A percentile compares a stretch with the other conserved stretches of the same genome.
Conservation (phyloP, 2,888 invertebrate species). For the Cheilosia pagana region DNA sequence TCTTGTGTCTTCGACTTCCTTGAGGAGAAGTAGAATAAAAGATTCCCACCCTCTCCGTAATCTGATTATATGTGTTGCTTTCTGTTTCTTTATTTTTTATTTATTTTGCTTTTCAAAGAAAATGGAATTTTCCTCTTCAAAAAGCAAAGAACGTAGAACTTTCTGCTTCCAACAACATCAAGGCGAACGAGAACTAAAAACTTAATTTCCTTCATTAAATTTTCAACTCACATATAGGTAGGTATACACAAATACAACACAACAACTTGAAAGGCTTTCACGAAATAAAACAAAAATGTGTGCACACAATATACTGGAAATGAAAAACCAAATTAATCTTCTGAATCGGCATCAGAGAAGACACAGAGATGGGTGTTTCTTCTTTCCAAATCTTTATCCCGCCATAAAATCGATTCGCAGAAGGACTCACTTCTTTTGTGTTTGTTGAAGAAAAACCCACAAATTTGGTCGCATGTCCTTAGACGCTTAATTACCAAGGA, state of each 20-base stretch:
- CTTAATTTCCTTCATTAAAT: slow-evolving; percentile 65
- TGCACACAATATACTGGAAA: slow-evolving; percentile 10
- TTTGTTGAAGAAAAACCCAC: slow-evolving; percentile 37
- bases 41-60: slow-evolving; percentile 60
- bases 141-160: slow-evolving; percentile 8
- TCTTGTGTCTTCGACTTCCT: slow-evolving; percentile 8
- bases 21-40: slow-evolving; percentile 20
- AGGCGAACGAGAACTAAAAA: slow-evolving; percentile 40
- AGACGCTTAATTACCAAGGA: slow-evolving; percentile 54
- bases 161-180: slow-evolving; percentile 2
- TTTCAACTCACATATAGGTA: slow-evolving; percentile 57
- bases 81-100: slow-evolving; percentile 44
- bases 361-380: slow-evolving; percentile 21
- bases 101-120: slow-evolving; percentile 33
- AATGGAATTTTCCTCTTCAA: slow-evolving; percentile 36
- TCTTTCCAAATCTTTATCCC: slow-evolving; percentile 41
- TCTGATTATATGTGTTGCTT: slow-evolving; percentile 67
- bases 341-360: slow-evolving; percentile 32
- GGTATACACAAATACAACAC: background rate
- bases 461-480: slow-evolving; percentile 62
- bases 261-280: slow-evolving; percentile 22
- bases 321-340: slow-evolving; percentile 57
- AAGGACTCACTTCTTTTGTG: slow-evolving; percentile 36
- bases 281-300: slow-evolving; percentile 3
- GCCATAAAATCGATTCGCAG: slow-evolving; percentile 70